Conservation (phyloP, 2,797 vertebrate genomes). For the Microctenopoma lineatum region DNA sequence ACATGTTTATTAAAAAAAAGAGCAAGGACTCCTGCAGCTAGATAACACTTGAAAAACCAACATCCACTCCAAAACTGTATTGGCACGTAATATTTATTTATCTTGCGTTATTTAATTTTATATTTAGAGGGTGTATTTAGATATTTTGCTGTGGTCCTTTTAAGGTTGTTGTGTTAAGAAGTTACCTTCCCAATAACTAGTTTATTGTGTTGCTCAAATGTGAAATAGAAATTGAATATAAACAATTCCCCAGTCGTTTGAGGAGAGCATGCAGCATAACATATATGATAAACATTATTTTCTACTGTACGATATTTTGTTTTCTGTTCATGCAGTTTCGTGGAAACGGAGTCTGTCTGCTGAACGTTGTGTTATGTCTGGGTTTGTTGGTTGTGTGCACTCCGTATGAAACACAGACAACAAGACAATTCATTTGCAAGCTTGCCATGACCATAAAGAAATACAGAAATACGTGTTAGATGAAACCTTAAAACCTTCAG, state of each 20-base stretch:
- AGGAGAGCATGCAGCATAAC: slow-evolving; percentile 6
- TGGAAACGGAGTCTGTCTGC: slow-evolving; percentile 18
- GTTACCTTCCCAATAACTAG: slow-evolving; percentile 12
- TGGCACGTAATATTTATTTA: slow-evolving; percentile 31
- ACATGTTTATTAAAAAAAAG: slow-evolving; percentile 4
- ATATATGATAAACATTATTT: slow-evolving; percentile 6
- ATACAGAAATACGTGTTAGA: too few species aligned
- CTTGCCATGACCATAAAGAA: not conserved
- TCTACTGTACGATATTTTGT: slow-evolving; percentile 12
- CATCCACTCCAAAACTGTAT: slow-evolving; percentile 39
- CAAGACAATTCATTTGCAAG: not conserved
- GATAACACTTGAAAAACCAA: not conserved
- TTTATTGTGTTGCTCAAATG: not conserved
- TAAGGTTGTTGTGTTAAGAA: not conserved
- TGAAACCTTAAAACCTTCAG: not conserved
- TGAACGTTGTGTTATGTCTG: slow-evolving; percentile 14
- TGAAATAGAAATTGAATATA: slow-evolving; percentile 8
- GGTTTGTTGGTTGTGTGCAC: slow-evolving; percentile 6
- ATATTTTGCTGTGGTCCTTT: slow-evolving; percentile 11
- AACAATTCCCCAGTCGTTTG: slow-evolving; percentile 4
- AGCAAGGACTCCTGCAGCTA: slow-evolving; percentile 9
- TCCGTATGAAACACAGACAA: not conserved
- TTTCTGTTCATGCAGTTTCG: slow-evolving; percentile 24
- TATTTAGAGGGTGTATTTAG: slow-evolving; percentile 6
- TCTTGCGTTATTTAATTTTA: slow-evolving; percentile 18